Conservation (phyloP, 2,888 invertebrate species). For the Drosophila aldrichi region DNA sequence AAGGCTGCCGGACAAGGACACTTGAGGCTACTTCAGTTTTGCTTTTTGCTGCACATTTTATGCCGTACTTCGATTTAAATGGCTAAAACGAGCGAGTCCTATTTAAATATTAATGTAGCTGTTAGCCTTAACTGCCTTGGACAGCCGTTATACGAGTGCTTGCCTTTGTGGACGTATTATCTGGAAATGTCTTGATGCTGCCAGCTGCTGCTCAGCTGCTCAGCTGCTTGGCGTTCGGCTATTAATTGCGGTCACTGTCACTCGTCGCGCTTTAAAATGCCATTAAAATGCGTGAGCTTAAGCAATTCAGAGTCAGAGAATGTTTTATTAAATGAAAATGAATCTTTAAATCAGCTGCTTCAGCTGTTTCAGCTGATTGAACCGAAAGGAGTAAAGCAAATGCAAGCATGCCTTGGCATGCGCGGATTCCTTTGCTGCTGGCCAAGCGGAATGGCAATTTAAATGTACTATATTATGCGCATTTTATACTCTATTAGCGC, state of each 20-base stretch:
- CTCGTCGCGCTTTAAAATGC: neutral
- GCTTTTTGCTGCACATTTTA: neutral
- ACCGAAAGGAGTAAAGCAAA: neutral
- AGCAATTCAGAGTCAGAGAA: neutral
- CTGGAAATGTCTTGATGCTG: neutral
- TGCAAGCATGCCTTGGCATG: neutral
- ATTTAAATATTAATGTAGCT: slow-evolving; percentile 5
- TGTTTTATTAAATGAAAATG: neutral
- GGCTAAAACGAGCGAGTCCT: neutral
- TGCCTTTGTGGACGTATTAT: neutral
- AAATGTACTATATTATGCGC: neutral
- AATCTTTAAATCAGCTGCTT: neutral
- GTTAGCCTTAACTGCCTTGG: neutral
- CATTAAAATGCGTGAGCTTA: neutral
- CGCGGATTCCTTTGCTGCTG: neutral
- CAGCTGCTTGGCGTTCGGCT: neutral
- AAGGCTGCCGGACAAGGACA: too few relatives aligned
- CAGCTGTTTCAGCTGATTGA: slow-evolving; percentile 1
- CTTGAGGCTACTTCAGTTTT: neutral
- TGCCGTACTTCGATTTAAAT: neutral
- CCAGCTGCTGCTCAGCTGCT: neutral
- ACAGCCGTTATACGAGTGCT: neutral
- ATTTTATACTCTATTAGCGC: slow-evolving; percentile 12
- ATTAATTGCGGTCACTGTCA: neutral
- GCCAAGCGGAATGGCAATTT: neutral